These are phyloP conservation scores for Tenualosa ilisha DNA, from an alignment of 2,797 vertebrate genomes.

Conservation along the genomic window DNA sequence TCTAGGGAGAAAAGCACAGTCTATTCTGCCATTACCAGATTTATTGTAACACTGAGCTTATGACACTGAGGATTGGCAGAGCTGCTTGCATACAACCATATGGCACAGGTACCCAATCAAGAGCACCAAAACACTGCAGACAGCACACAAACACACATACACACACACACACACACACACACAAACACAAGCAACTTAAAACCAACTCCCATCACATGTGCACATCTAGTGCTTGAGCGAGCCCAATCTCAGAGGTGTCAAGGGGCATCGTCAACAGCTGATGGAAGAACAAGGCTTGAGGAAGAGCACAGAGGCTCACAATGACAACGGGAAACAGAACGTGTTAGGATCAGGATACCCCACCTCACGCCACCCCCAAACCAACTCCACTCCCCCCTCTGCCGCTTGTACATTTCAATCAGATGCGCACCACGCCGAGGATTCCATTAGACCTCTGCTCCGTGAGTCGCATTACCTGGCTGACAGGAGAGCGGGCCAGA, in stretches of 20 bases:
- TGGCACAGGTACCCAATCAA: background rate
- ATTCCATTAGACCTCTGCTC: constrained; percentile 42
- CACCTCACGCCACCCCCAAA: background rate
- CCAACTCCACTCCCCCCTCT: background rate
- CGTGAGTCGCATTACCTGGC: constrained; percentile 35
- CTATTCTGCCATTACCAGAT: background rate
- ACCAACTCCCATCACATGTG: background rate
- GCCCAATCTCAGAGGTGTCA: constrained; percentile 30
- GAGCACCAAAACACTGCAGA: background rate
- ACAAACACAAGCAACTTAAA: background rate
- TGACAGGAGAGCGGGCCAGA: constrained; percentile 23
- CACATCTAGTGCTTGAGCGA: background rate
- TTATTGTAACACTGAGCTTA: background rate
- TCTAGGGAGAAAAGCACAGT: background rate
- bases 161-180: no score
- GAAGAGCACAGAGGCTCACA: constrained; percentile 18
- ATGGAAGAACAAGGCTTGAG: constrained; percentile 28
- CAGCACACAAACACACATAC: background rate
- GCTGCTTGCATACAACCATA: background rate
- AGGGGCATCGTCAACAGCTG: constrained; percentile 32
- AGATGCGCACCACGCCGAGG: constrained; percentile 38
- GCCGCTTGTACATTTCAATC: constrained; percentile 48
- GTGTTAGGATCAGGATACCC: background rate
- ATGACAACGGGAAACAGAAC: constrained; percentile 35
- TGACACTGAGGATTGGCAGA: background rate